These are phyloP conservation scores for Ormyrus labotus DNA, from an alignment of 2,888 invertebrate species.

Conservation along the genomic window DNA sequence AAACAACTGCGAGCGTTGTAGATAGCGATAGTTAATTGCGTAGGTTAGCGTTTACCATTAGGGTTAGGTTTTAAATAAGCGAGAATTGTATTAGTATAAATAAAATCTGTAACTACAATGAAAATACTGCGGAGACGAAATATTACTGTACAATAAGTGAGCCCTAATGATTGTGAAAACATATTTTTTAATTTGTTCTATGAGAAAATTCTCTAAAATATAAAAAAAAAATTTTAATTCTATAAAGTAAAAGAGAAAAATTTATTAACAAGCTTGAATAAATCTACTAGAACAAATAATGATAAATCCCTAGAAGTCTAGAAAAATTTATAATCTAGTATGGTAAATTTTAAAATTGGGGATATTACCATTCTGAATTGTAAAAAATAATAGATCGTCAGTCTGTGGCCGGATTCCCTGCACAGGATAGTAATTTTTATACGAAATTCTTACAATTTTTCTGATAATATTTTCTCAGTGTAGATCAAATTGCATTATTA, in stretches of 20 bases:
- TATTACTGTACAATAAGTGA: background rate
- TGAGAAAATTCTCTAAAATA: no score
- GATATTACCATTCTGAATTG: background rate
- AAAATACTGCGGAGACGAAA: no score
- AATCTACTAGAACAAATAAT: background rate
- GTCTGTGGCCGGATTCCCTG: conserved; percentile 4
- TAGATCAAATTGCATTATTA: no score
- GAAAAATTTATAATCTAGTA: conserved; percentile 1
- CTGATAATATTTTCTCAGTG: conserved; percentile 2
- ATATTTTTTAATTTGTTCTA: background rate
- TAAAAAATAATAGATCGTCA: background rate
- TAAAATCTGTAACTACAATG: no score
- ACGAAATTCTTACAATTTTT: background rate
- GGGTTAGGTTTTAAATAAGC: no score
- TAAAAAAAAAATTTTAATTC: no score
- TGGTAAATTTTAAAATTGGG: background rate
- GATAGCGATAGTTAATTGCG: background rate
- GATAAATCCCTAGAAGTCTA: background rate
- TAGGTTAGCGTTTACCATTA: background rate
- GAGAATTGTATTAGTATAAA: no score
- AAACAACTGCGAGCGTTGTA: background rate
- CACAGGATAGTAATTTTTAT: conserved; percentile 5
- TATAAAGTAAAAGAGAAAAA: background rate
- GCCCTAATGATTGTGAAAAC: background rate
- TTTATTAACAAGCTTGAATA: background rate